Evolutionary conservation across 1,140 invertebrate genomes (phyloP).

Genomic region (Cyclargus thomasi): DNA sequence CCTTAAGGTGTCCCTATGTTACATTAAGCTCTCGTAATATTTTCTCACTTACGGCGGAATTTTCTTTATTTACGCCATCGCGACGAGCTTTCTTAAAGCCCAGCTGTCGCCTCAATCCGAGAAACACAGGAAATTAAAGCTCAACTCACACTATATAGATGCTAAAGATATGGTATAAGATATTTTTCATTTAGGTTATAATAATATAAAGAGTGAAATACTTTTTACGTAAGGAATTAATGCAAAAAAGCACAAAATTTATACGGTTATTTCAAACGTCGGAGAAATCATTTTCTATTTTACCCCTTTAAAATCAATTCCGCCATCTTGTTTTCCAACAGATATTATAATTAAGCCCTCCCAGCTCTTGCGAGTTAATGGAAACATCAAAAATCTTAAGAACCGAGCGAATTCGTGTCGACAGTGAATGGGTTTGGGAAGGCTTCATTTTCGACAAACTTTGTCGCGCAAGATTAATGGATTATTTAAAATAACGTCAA

Average conservation of each 20-base stretch:
- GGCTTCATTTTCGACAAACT: conserved; percentile 8
- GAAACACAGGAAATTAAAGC: conserved; percentile 47
- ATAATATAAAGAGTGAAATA: too few species aligned
- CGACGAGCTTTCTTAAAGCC: conserved; percentile 37
- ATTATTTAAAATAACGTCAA: conserved; percentile 10
- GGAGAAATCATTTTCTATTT: conserved; percentile 46
- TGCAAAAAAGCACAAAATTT: not conserved
- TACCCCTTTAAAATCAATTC: conserved; percentile 70
- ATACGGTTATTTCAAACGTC: conserved; percentile 16
- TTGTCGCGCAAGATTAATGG: not conserved
- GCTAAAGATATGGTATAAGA: not conserved
- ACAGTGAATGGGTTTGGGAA: conserved; percentile 39
- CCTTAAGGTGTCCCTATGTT: conserved; percentile 57
- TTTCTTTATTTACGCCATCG: conserved; percentile 59
- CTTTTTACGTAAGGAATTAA: too few species aligned
- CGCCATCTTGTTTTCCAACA: conserved; percentile 58
- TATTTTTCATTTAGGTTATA: too few species aligned
- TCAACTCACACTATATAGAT: conserved; percentile 14
- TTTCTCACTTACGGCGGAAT: conserved; percentile 69
- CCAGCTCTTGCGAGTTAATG: conserved; percentile 65
- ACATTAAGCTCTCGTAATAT: conserved; percentile 70
- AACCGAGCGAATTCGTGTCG: conserved; percentile 51
- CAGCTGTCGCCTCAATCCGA: conserved; percentile 49
- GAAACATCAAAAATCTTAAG: conserved; percentile 53
- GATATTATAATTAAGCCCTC: conserved; percentile 70